Base-by-base conservation (phyloP, 2,113 vertebrate genomes). In the Melanerpes aurifrons region DNA sequence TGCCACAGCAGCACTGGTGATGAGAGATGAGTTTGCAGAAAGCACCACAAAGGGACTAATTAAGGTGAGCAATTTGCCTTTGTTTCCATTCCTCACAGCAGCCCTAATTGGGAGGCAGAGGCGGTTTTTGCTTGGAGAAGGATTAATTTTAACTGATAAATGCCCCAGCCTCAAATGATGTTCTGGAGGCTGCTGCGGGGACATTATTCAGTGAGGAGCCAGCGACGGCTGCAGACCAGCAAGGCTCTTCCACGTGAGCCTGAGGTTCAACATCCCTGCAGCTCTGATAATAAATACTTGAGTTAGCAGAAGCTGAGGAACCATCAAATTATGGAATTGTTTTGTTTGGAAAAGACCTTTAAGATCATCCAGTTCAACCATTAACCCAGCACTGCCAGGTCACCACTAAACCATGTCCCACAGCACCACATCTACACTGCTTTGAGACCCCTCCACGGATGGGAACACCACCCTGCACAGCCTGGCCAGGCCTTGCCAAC, bases 81-180 rank as follows among this genome's bases (percentile, higher is more conserved):
- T 71, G 87, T 83, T 81, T 57, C 78, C 47, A 61, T 89, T 86
- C 64, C 89, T 93, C 81, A 47, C 56, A 3, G 74, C 84, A 79
- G 75, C 59, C 57, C 57, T 95, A 89, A 94, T 90, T 87, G 91
- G 92, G 83, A 92, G 53, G 82, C 89, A 85, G 91, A 93, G 86
- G 56, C 63, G 8, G 29, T 77, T 91, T 43, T 43, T 64, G 47
- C 25, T 78, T 19, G 57, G 48, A 18, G 59, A 56, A 87, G 71
- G 82, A 89, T 90, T 59, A 53, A 85, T 89, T 85, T 76, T 8
- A 40, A 16, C 75, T 94, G 95, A 91, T 89, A 32, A 77, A 96
- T 91, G 78, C 20, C 70, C 76, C 1, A 0, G 62, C 66, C 47
- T 43, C 67, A 16, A 32, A 64, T 87, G 67, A 85, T 66, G 56